phyloP scores from a whole-genome alignment of 2,888 invertebrate genomes.

The Hirtodrosophila duncani region DNA sequence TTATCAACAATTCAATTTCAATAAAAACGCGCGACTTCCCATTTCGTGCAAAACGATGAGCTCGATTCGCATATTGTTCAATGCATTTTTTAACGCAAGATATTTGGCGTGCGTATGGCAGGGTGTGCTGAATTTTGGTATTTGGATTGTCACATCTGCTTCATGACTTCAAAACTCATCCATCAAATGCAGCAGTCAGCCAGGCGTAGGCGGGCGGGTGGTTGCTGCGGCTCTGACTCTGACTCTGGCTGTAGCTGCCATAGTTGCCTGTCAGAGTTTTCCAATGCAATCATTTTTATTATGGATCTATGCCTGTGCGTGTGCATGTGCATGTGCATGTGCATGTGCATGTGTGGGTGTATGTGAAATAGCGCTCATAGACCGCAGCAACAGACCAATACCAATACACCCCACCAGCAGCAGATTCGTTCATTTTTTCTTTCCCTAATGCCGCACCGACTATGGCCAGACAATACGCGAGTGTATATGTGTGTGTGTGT shows the following conservation, averaged over 20 bases:
- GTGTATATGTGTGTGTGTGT: conserved; percentile 10
- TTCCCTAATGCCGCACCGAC: conserved; percentile 22
- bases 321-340: conserved; percentile 11
- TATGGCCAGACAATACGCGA: conserved; percentile 35
- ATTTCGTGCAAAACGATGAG: no score
- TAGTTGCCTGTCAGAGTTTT: conserved; percentile 51
- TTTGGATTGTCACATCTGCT: conserved; percentile 73
- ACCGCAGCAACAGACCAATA: conserved; percentile 57
- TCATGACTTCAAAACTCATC: conserved; percentile 67
- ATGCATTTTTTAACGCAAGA: conserved; percentile 60
- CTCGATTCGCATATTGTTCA: conserved; percentile 50
- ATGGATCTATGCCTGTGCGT: conserved; percentile 11
- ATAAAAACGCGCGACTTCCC: conserved; percentile 60
- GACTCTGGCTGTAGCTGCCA: conserved; percentile 13
- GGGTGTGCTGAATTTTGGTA: conserved; percentile 54
- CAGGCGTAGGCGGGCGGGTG: conserved; percentile 15
- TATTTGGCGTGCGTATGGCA: conserved; percentile 11
- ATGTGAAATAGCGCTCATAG: conserved; percentile 51
- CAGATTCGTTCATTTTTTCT: conserved; percentile 6
- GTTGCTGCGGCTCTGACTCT: conserved; percentile 1
- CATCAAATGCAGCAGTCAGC: conserved; percentile 62
- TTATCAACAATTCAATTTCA: conserved; percentile 73
- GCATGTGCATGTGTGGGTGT: conserved; percentile 11
- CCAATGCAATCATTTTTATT: conserved; percentile 71
- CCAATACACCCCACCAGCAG: conserved; percentile 20